Base-by-base conservation (phyloP, 2,888 invertebrate genomes). In the Sarcophaga caerulescens region DNA sequence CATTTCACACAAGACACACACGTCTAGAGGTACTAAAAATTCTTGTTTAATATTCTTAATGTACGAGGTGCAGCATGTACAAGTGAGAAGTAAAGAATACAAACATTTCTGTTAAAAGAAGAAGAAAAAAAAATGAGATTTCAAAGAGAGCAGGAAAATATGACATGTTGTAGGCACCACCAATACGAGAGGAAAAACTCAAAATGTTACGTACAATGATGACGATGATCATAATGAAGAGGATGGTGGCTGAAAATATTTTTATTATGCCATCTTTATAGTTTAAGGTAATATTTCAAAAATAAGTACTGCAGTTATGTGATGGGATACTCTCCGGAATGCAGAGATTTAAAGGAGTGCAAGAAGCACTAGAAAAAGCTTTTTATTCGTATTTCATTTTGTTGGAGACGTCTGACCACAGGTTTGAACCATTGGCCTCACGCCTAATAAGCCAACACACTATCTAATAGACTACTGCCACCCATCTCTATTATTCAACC, bases 231-330 rank as follows among this genome's bases (percentile, higher is more conserved):
- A 35, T 35, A 35, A 60, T 52, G 71, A 44, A 44, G 44, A 71
- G 63, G 17, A 65, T 79, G 35, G 47, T 47, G 21, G 17, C 23
- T 25, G 35, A 35, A 71, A 68, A 69, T 69, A 81, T 81, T 75
- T 68, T 81, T 81, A 81, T 81, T 81, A 68, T 74, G 68, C 23
- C 68, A 35, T 47, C 62, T 62, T 68, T 74, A 60, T 52, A 52
- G 62, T 74, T 45, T 62, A 25, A 68, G 60, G 81, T 60, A 74
- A 74, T 81, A 62, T 74, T 60, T 74, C 74, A 69, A 66, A 60
- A 69, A 63, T 68, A 81, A 74, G 62, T 73, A 47, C 8, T 47
- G 81, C 52, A 68, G 62, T 21, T 23, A 63, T 65, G n/a, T 2
- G 35, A 35, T 25, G 11, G 17, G 14, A 14, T 14, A 47, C 11